Conservation (phyloP, 1,140 invertebrate species). For the Lordiphosa collinella region DNA sequence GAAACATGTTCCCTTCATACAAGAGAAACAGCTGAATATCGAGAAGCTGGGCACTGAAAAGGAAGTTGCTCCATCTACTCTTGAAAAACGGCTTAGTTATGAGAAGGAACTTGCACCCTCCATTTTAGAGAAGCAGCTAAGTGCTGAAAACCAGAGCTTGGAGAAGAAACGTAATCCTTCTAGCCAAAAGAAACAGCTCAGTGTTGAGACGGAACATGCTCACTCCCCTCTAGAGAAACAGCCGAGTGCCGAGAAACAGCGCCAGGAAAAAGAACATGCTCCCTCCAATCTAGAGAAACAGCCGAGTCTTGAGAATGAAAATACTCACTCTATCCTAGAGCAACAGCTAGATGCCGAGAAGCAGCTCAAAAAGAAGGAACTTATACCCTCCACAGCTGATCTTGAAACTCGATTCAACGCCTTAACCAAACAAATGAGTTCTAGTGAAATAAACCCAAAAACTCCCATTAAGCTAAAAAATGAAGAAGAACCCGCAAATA, state of each 20-base stretch:
- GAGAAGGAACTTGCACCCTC: too few species aligned
- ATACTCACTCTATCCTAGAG: slow-evolving; percentile 29
- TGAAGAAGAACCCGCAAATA: slow-evolving; percentile 6
- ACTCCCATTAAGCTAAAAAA: slow-evolving; percentile 38
- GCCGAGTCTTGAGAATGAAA: too few species aligned
- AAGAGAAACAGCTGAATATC: too few species aligned
- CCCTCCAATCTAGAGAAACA: too few species aligned
- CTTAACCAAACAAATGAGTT: slow-evolving; percentile 57
- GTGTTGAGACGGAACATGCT: too few species aligned
- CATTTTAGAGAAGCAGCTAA: slow-evolving; percentile 56
- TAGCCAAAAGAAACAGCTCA: slow-evolving; percentile 35
- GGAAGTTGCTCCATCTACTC: neutral
- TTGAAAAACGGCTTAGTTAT: too few species aligned
- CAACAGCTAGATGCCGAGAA: slow-evolving; percentile 57
- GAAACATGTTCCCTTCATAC: too few species aligned
- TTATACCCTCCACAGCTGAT: slow-evolving; percentile 63
- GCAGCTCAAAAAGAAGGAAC: slow-evolving; percentile 21
- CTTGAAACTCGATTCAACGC: slow-evolving; percentile 63
- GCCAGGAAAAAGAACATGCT: too few species aligned
- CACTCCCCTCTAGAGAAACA: slow-evolving; percentile 41
- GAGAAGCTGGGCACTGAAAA: slow-evolving; percentile 31
- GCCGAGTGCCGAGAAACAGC: slow-evolving; percentile 40
- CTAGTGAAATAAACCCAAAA: slow-evolving; percentile 38
- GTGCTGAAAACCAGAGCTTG: slow-evolving; percentile 41
- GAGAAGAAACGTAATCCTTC: slow-evolving; percentile 47